Base-by-base conservation (phyloP, 2,797 vertebrate species). In the Prionace glauca region DNA sequence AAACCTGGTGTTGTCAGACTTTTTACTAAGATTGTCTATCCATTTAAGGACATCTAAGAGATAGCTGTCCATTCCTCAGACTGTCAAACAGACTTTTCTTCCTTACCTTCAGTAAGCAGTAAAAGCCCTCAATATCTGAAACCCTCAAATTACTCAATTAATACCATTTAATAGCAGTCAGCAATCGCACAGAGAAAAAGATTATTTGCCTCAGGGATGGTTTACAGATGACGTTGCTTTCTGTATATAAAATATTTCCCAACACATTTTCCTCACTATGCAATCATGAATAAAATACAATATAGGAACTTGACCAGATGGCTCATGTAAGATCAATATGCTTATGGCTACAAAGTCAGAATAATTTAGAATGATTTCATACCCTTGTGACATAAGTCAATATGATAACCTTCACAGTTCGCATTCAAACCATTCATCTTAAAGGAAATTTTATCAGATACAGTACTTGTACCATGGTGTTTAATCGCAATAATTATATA, bases 291-390 rank as follows among this genome's bases (percentile, higher is more conserved):
- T 77, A 22, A 41, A 24, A 10, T 92, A 92, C n/a, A 92, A 22
- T 69, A 41, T 7, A 92, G n/a, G 18, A 92, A 92, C 65, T 41
- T 69, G n/a, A 1, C n/a, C 65, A 50, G 36, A 2, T n/a, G 65
- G 36, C n/a, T 41, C 69, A 69, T 41, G 62, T 41, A 69, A 92
- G n/a, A 41, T 41, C 90, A 36, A 69, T 69, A 41, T 24, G 2
- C 5, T 92, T 62, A 92, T 41, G 67, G 20, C 41, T 92, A 41
- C 11, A 41, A 92, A 92, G 20, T n/a, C 65, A 92, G 62, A 69
- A 92, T 20, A 92, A 69, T n/a, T n/a, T n/a, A 91, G 62, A 91
- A 91, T 65, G 32, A 18, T 92, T 92, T 69, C 90, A 69, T 24
- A 24, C 1, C 8, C 10, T 22, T 92, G 14, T 67, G 18, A 20